Base-by-base conservation (phyloP, 2,113 vertebrate species). In the Proterorhinus semilunaris region DNA sequence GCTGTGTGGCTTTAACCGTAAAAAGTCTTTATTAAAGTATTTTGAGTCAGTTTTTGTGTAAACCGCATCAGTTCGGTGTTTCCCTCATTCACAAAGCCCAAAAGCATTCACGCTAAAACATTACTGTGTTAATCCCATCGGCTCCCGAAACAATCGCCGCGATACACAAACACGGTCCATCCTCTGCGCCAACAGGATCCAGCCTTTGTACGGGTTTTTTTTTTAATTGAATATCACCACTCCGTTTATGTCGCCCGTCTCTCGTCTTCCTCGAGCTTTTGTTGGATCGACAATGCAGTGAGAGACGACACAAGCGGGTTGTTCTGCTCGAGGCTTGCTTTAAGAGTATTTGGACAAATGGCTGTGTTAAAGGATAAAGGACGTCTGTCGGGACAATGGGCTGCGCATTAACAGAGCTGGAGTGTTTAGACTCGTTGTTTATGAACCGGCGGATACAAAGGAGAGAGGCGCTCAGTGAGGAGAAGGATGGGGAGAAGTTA, bases 251-350 rank as follows among this genome's bases (percentile, higher is more conserved):
- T 16, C 15, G n/a, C 69, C 27, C 45, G 49, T 69, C n/a, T 69
- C 6, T n/a, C 13, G 10, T 45, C 42, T 27, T 27, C 54, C 53
- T 15, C n/a, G 12, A 75, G 65, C 7, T 44, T 69, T 47, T 1
- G 12, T 58, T 36, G 2, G 74, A 78, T 68, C 67, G 71, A 70
- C 77, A 59, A 48, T 4, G 10, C 55, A 1, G 71, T 21, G 52
- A 75, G 77, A 80, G 21, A 10, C 7, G 0, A 46, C 74, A 80
- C 68, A 65, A 75, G 78, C 8, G 16, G 59, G 45, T 66, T 59
- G 65, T 62, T 65, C 57, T 68, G 48, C 76, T 51, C 0, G 0
- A 27, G 47, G 59, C 8, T 21, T 9, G 27, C 51, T 45, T 58
- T 52, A 43, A 61, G 43, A 66, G 27, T 44, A 54, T 57, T 67